Evolutionary conservation across 1,140 invertebrate genomes (phyloP).

Genomic region (Contarinia nasturtii): DNA sequence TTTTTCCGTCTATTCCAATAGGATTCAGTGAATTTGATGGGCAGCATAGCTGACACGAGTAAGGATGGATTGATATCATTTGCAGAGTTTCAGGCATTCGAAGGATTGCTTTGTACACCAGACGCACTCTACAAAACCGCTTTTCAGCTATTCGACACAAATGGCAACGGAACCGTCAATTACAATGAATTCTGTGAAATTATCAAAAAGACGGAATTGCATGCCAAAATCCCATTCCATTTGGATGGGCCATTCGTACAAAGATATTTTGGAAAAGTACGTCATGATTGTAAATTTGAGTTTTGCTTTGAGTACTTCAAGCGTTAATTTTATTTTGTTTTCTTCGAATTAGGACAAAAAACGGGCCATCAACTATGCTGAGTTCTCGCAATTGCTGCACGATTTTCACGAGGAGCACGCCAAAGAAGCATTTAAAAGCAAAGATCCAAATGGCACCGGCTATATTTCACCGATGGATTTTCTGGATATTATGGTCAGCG

Average conservation of each 20-base stretch:
- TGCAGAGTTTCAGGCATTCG: constrained; percentile 94
- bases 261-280: constrained; percentile 80
- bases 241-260: constrained; percentile 91
- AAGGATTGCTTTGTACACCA: constrained; percentile 85
- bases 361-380: constrained; percentile 74
- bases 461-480: constrained; percentile 87
- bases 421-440: constrained; percentile 91
- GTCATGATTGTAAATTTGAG: constrained; percentile 3
- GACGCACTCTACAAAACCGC: constrained; percentile 96
- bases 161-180: constrained; percentile 90
- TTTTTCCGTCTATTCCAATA: constrained; percentile 10
- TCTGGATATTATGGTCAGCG: constrained; percentile 84
- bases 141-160: constrained; percentile 96
- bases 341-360: constrained; percentile 46
- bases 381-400: constrained; percentile 96
- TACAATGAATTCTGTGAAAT: constrained; percentile 84
- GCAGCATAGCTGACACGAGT: constrained; percentile 88
- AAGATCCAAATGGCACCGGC: constrained; percentile 72
- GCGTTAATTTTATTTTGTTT: constrained; percentile 5
- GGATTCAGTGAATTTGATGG: constrained; percentile 77
- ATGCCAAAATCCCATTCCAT: constrained; percentile 86
- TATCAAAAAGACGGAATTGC: constrained; percentile 82
- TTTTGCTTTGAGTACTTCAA: not conserved
- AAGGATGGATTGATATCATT: constrained; percentile 97
- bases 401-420: constrained; percentile 99